Base-by-base conservation (phyloP, 53 echinoderm and acorn worm species). In the Hippasteria phrygiana region DNA sequence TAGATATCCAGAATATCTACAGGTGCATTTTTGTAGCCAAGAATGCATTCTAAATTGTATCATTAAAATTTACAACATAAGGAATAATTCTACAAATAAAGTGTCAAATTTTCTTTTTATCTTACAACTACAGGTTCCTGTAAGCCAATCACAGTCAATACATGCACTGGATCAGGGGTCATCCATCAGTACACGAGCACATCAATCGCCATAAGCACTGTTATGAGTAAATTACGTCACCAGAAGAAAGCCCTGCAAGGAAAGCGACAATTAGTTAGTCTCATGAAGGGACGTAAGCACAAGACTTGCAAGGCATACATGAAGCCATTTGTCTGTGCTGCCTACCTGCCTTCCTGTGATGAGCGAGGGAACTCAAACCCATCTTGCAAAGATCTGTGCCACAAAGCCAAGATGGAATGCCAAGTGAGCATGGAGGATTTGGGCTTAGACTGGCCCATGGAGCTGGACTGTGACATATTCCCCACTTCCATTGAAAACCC, bases 251-350 rank as follows among this genome's bases (percentile, higher is more conserved):
- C 81, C 1, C 43, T 63, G 17, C 22, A 32, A 5, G 31, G 33
- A 22, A 81, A 1, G 28, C 39, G 66, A 1, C 63, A 62, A 9
- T 27, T 62, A 0, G 34, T 65, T 28, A 64, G 64, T 18, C 64
- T 36, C 10, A 64, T 81, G 16, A 72, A 72, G 42, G 72, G 72
- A 12, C 63, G 65, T 14, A 56, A 9, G 2, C 37, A 37, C 43
- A 81, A 81, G 81, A 31, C 17, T 0, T 81, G 81, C 32, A 63
- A 63, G 42, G 43, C 27, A 1, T 55, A 56, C 45, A 40, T 64
- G 28, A 81, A 81, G 31, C 81, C 81, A 5, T 81, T 81, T n/a
- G 47, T 33, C 3, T 81, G 81, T 63, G 81, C 81, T 12, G 81
- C 63, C 13, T 47, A 32, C 29, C 28, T 81, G 13, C 81, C 81